phyloP scores from a whole-genome alignment of 2,113 vertebrate species.

The Struthio camelus region DNA sequence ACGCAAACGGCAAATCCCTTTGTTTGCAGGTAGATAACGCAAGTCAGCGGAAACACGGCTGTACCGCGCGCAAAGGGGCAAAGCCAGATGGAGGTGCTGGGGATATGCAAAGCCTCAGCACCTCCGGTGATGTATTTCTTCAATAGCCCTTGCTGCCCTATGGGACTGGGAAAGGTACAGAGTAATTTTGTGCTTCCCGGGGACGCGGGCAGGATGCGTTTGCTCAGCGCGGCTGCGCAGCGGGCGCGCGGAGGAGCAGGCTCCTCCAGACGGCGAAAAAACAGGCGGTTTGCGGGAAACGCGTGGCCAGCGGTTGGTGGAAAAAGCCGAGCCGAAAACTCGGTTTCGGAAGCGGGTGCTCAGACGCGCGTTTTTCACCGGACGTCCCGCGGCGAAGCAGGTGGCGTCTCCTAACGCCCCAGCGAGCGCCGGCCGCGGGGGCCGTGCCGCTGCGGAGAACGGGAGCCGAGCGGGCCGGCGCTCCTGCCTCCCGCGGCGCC shows the following conservation, averaged over 20 bases:
- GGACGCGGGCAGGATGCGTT: background rate
- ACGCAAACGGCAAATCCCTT: background rate
- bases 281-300: background rate
- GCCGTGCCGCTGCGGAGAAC: background rate
- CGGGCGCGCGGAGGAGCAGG: background rate
- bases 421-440: background rate
- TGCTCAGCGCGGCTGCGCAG: background rate
- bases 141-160: fast-evolving
- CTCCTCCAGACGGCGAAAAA: background rate
- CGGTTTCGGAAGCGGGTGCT: conserved; percentile 24
- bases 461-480: background rate
- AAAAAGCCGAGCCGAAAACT: conserved; percentile 26
- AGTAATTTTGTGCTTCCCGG: background rate
- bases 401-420: conserved; percentile 42
- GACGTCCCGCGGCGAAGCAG: conserved; percentile 53
- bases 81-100: background rate
- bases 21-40: background rate
- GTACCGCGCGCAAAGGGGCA: background rate
- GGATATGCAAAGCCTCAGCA: background rate
- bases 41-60: background rate
- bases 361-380: conserved; percentile 26
- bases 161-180: background rate
- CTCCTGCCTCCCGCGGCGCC: too few relatives aligned
- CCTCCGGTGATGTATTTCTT: background rate
- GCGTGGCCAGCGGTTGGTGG: conserved; percentile 10